phyloP scores from a whole-genome alignment of 2,797 vertebrate genomes.

The Brachyalestes nurse region DNA sequence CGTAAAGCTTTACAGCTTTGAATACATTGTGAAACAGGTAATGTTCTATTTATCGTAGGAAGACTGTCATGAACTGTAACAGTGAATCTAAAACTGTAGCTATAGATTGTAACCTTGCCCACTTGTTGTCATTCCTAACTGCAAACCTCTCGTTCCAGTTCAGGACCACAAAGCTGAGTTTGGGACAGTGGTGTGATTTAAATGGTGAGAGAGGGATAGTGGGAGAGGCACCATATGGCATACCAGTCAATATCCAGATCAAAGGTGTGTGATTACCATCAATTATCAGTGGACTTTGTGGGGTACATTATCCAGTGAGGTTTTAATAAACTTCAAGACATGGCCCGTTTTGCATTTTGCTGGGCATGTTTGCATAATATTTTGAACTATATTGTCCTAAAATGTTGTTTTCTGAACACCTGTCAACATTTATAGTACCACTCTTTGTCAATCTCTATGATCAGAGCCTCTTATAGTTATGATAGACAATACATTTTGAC shows the following conservation, averaged over 20 bases:
- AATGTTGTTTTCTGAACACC: not conserved
- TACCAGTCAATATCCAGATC: slow-evolving; percentile 94
- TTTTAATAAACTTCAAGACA: not conserved
- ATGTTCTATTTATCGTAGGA: slow-evolving; percentile 15
- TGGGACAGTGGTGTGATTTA: slow-evolving; percentile 87
- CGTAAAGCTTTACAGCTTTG: slow-evolving; percentile 92
- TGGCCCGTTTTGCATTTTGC: not conserved
- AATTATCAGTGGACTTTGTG: not conserved
- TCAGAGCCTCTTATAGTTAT: not conserved
- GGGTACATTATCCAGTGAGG: not conserved
- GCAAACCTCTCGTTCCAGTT: slow-evolving; percentile 74
- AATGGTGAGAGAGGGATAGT: slow-evolving; percentile 83
- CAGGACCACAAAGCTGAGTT: slow-evolving; percentile 79
- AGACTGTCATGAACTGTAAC: not conserved
- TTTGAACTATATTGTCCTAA: not conserved
- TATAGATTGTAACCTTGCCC: not conserved
- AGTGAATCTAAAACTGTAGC: not conserved
- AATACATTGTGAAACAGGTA: slow-evolving; percentile 89
- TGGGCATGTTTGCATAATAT: not conserved
- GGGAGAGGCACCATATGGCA: slow-evolving; percentile 89
- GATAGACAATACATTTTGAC: not conserved
- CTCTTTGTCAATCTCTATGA: not conserved
- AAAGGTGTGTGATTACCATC: slow-evolving; percentile 77
- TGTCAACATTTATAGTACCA: not conserved
- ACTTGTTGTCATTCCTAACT: too few species aligned